Base-by-base conservation (phyloP, 2,113 vertebrate species). In the Periophthalmodon schlosseri region DNA sequence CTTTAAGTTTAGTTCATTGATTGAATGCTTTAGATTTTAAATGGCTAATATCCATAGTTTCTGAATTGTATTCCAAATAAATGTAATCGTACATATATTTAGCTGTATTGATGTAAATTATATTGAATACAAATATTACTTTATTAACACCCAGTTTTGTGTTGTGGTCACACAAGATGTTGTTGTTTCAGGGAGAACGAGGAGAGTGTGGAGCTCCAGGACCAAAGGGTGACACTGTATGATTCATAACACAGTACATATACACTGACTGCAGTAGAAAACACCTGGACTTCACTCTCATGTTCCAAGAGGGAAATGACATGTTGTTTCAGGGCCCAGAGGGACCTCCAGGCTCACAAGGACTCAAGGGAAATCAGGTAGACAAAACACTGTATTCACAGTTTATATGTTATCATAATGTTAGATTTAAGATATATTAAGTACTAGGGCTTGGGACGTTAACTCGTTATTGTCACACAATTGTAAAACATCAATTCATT, bases 201-300 rank as follows among this genome's bases (percentile, higher is more conserved):
- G 96, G 96, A 89, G 93, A 96, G 77, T 96, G 96, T 84, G 96
- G 96, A 10, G 78, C 93, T 63, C 94, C 94, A 12, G 96, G 96
- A 78, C 81, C 84, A 75, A 96, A 95, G 90, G 96, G 96, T 72
- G 93, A 95, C 82, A 85, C 60, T 75, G 96, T 96, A 95, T 82
- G 94, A 63, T 21, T 21, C 24, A 68, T 82, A 70, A 68, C 50
- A 20, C 14, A 47, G 8, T 63, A 34, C 10, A 33, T 61, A 14
- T 24, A 24, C 21, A 21, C n/a, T 10, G 28, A 44, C 23, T 58
- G 12, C 13, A 58, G 12, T 58, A 58, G 5, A 54, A 54, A 54
- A n/a, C 52, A 54, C 5, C 56, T 58, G 9, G 13, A 24, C 2
- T 24, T 24, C 56, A 12, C 21, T 58, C 13, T 23, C n/a, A 58